Base-by-base conservation (phyloP, 2,888 invertebrate species). In the Drosophila quasianomalipes region DNA sequence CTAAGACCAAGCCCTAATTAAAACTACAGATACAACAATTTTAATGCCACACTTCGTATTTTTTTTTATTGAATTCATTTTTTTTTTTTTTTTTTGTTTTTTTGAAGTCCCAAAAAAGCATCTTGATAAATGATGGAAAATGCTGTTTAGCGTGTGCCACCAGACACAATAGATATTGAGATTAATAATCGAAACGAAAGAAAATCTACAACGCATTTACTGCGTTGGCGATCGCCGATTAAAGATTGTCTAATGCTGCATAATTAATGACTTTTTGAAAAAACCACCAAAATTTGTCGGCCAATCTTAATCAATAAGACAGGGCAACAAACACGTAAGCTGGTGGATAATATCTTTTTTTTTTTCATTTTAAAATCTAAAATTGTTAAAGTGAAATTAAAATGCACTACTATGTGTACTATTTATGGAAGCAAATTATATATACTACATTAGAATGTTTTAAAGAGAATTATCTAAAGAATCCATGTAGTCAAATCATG, bases 111-210 rank as follows among this genome's bases (percentile, higher is more conserved):
- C 55, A 44, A 31, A n/a, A 64, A 58, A 19, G 54, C 39, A 61
- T 64, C 57, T 83, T 88, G 89, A 90, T 88, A 88, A 88, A 88
- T 88, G 84, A 84, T 86, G 82, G 69, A 79, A 89, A 81, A 77
- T 84, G 76, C 77, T 84, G 79, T 86, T 88, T 89, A 87, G 85
- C 87, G 85, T 84, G 84, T 84, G 84, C 87, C 84, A 59, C 44
- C 49, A 69, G 54, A 74, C 64, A 89, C 89, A 87, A 86, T 74
- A 77, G 74, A 76, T 82, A 89, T 89, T 79, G 76, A 82, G 81
- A 90, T 90, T 90, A 81, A 86, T 87, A 89, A 90, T 78, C 82
- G 73, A 62, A 67, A 52, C 82, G 73, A 64, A 69, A 54, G 76
- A 81, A 68, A 61, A 66, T 70, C 58, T 41, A 72, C 63, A 72